A percentile compares a stretch with the other conserved stretches of the same genome.
Evolutionary conservation across 2,888 invertebrate species (phyloP).

Genomic region (Hydropsyche betteni): DNA sequence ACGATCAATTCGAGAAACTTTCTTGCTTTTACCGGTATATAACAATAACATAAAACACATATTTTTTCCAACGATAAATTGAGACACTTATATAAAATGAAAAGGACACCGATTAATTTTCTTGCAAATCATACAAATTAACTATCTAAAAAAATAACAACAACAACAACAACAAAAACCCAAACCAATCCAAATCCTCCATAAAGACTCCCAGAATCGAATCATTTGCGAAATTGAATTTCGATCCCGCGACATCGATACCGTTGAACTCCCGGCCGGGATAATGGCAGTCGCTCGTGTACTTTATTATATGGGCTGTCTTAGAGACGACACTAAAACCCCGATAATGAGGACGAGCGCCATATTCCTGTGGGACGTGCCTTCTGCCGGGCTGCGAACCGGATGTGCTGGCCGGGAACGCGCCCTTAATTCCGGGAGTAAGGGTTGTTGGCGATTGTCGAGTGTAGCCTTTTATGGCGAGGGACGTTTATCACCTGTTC

Average conservation of each 20-base stretch:
- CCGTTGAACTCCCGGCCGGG: no score
- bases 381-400: no score
- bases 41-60: not conserved
- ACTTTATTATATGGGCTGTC: not conserved
- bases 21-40: not conserved
- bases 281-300: no score
- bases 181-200: not conserved
- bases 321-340: not conserved
- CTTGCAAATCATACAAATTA: not conserved
- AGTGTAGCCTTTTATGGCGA: no score
- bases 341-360: constrained; percentile 8
- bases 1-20: constrained; percentile 12
- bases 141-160: no score
- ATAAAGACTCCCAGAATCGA: not conserved
- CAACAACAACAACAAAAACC: not conserved
- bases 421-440: no score
- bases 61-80: not conserved
- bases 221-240: constrained; percentile 13
- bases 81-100: not conserved
- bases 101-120: not conserved
- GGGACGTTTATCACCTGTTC: no score
- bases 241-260: no score
- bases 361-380: not conserved
- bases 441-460: no score
- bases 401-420: no score